Base-by-base conservation (phyloP, 2,888 invertebrate genomes). In the Yponomeuta evonymella region DNA sequence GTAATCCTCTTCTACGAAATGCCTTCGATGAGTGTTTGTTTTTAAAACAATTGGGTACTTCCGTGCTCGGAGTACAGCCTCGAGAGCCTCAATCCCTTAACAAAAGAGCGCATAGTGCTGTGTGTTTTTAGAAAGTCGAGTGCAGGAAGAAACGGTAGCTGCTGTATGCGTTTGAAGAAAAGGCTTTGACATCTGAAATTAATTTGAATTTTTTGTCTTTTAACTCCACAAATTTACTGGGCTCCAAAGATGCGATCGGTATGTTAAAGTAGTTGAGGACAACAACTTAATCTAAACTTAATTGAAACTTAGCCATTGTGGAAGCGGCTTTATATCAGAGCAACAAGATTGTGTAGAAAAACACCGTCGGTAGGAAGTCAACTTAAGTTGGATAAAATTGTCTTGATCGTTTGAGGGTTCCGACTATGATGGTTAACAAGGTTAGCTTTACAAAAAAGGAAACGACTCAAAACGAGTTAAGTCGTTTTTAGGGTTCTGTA, bases 271-370 rank as follows among this genome's bases (percentile, higher is more conserved):
- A 23, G 30, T 67, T 67, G n/a, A n/a, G 43, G 6, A 43, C 1
- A 43, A n/a, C 4, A 65, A 71, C 71, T 72, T 71, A 72, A 70
- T 58, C 48, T 29, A 64, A 72, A 72, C 71, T 71, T 70, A 70
- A 70, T 29, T 65, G 8, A 43, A 23, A 70, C 48, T 33, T 71
- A 48, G 73, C 76, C 73, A 73, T 73, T 84, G 80, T 90, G 83
- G 78, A 86, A 82, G 78, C 79, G 78, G 80, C 90, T 80, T 89
- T 86, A 86, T 79, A 80, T 79, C 79, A 82, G 83, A 89, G 90
- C 90, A 89, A 90, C 90, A 91, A 90, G 92, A 91, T 90, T 90
- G 90, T 91, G 90, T 90, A 90, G 90, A 91, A 90, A 92, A 91
- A 91, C 90, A 90, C 88, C 88, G 89, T 86, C 90, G 90, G 91